phyloP scores from a whole-genome alignment of 2,797 vertebrate species.

The Myotis findleyi region DNA sequence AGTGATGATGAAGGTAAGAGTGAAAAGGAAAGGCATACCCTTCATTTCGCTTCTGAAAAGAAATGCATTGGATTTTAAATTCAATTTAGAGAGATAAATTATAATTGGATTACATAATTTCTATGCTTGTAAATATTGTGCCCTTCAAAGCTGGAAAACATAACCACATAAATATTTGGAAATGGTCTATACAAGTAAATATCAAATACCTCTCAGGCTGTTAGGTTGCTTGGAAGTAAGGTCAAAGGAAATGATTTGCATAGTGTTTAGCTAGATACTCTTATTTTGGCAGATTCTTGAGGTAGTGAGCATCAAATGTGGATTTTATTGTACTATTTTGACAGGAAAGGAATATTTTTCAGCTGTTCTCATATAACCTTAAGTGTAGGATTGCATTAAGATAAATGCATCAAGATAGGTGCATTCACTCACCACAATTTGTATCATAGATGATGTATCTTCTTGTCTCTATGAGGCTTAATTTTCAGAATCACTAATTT shows the following conservation, averaged over 20 bases:
- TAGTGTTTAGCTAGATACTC: conserved; percentile 55
- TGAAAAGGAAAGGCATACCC: neutral
- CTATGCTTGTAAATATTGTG: conserved; percentile 32
- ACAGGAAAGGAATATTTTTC: neutral
- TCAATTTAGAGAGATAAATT: neutral
- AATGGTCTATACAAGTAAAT: conserved; percentile 30
- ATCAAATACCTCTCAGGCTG: conserved; percentile 41
- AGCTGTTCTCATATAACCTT: neutral
- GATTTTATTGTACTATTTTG: conserved; percentile 20
- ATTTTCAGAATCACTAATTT: conserved; percentile 47
- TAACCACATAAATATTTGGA: conserved; percentile 47
- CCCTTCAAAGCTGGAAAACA: conserved; percentile 57
- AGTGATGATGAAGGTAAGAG: neutral
- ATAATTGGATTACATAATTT: neutral
- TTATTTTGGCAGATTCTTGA: conserved; percentile 68
- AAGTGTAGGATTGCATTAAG: neutral
- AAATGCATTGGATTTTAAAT: conserved; percentile 34
- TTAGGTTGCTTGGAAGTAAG: conserved; percentile 59
- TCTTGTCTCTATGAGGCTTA: neutral
- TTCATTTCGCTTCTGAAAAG: neutral
- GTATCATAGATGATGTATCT: neutral
- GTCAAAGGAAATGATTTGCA: conserved; percentile 72
- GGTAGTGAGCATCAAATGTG: neutral
- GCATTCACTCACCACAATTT: neutral
- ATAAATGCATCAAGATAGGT: neutral